Conservation (phyloP, 2,888 invertebrate genomes). For the Lycophotia porphyrea region DNA sequence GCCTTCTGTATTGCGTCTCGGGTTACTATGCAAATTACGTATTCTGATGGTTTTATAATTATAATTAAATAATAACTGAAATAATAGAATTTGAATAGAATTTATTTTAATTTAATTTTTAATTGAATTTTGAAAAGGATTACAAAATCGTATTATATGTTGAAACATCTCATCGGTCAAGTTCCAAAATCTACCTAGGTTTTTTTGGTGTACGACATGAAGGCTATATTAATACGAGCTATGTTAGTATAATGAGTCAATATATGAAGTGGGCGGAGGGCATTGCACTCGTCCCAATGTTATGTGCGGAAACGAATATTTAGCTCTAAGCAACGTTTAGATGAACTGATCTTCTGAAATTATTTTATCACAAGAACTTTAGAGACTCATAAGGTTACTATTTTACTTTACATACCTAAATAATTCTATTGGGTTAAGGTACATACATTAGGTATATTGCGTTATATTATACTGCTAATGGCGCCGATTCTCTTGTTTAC, state of each 20-base stretch:
- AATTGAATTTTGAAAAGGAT: background rate
- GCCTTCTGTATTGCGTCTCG: background rate
- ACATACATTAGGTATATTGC: no score
- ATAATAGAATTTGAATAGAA: no score
- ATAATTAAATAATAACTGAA: background rate
- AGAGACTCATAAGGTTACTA: background rate
- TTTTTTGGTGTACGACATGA: slow-evolving; percentile 26
- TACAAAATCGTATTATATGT: slow-evolving; percentile 12
- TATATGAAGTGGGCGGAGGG: slow-evolving; percentile 42
- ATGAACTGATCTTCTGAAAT: background rate
- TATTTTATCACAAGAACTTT: background rate
- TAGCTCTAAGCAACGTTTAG: background rate
- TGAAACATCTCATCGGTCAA: slow-evolving; percentile 1
- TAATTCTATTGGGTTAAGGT: no score
- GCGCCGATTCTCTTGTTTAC: no score
- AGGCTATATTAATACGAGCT: slow-evolving; percentile 27
- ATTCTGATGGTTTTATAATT: background rate
- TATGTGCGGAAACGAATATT: background rate
- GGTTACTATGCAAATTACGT: background rate
- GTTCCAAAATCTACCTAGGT: background rate
- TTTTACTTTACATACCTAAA: no score
- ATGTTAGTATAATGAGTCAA: slow-evolving; percentile 58
- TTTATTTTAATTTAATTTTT: no score
- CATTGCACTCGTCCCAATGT: slow-evolving; percentile 38
- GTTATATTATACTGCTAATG: no score